These are phyloP conservation scores for Antrozous pallidus DNA, from an alignment of 2,797 vertebrate genomes.

Conservation along the genomic window DNA sequence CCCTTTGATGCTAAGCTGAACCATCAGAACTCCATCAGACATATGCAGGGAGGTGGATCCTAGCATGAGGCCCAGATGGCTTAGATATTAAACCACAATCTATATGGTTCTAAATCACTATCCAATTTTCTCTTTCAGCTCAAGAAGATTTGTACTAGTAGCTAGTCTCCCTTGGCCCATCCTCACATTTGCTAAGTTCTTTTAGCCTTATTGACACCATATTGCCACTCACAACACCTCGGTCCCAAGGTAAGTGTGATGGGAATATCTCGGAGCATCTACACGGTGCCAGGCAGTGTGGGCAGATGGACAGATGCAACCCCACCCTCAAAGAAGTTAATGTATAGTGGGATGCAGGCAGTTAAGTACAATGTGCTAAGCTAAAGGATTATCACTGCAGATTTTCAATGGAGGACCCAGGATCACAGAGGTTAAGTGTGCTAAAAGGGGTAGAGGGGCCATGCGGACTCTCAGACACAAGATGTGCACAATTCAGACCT, in stretches of 20 bases:
- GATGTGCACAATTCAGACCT: background rate
- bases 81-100: conserved; percentile 41
- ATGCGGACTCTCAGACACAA: background rate
- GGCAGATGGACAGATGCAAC: background rate
- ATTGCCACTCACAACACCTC: background rate
- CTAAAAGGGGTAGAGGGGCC: background rate
- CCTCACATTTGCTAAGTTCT: background rate
- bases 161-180: background rate
- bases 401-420: background rate
- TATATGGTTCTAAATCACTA: conserved; percentile 38
- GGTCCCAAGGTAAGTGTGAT: background rate
- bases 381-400: background rate
- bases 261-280: background rate
- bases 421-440: background rate
- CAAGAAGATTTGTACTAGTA: background rate
- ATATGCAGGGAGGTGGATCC: background rate
- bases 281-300: background rate
- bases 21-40: background rate
- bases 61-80: conserved; percentile 38
- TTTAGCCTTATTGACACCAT: background rate
- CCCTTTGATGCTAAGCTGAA: conserved; percentile 35
- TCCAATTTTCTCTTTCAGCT: conserved; percentile 28
- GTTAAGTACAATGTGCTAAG: background rate
- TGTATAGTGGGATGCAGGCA: background rate
- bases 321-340: background rate